Evolutionary conservation across 1,140 invertebrate genomes (phyloP).

Genomic region (Ctenoplectra terminalis): DNA sequence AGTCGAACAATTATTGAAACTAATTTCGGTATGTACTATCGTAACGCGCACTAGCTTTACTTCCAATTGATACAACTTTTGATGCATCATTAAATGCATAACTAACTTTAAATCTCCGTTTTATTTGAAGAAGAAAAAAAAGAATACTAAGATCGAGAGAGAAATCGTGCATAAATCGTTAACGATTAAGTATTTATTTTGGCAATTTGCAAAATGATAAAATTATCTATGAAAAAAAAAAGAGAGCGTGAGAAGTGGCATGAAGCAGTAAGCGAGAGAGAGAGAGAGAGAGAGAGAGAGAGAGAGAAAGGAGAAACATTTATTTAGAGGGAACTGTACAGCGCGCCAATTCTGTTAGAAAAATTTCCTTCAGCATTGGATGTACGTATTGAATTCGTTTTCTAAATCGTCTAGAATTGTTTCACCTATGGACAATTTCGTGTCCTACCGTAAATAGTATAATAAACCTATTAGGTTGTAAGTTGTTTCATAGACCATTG

Average conservation of each 20-base stretch:
- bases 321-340: constrained; percentile 69
- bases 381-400: constrained; percentile 80
- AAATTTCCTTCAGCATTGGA: constrained; percentile 74
- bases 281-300: background rate
- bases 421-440: constrained; percentile 54
- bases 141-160: background rate
- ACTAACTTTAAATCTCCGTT: constrained; percentile 10
- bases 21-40: background rate
- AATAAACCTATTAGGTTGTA: constrained; percentile 76
- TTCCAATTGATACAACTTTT: background rate
- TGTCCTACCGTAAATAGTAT: constrained; percentile 71
- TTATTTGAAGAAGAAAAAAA: background rate
- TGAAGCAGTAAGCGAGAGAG: constrained; percentile 59
- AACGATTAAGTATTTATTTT: constrained; percentile 47
- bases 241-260: constrained; percentile 67
- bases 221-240: constrained; percentile 63
- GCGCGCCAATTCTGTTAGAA: constrained; percentile 73
- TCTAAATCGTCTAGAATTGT: constrained; percentile 70
- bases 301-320: constrained; percentile 37
- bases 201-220: constrained; percentile 73
- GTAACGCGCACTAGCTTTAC: background rate
- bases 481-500: constrained; percentile 76
- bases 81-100: background rate
- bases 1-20: background rate
- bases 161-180: background rate